Evolutionary conservation across 2,888 invertebrate species (phyloP).

Genomic region (Caenorhabditis japonica): DNA sequence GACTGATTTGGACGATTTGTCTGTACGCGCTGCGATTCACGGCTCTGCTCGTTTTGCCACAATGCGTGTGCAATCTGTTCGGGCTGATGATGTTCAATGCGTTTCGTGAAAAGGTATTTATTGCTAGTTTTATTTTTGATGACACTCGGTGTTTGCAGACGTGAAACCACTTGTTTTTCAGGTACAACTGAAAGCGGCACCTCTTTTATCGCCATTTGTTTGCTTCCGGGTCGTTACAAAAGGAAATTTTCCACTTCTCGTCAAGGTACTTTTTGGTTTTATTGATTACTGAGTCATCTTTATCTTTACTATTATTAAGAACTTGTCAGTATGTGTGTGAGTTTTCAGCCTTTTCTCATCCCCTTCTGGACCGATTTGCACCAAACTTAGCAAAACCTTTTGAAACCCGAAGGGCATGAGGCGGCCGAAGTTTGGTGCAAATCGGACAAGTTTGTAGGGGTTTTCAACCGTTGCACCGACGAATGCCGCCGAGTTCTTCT

Average conservation of each 20-base stretch:
- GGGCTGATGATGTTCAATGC: conserved; percentile 88
- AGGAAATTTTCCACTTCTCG: conserved; percentile 92
- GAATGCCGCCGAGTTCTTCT: too few relatives aligned
- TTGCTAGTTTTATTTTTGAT: too few relatives aligned
- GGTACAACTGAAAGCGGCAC: conserved; percentile 84
- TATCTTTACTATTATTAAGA: too few relatives aligned
- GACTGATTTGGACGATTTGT: conserved; percentile 68
- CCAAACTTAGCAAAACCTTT: too few relatives aligned
- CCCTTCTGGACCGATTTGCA: too few relatives aligned
- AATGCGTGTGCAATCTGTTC: conserved; percentile 76
- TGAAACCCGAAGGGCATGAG: too few relatives aligned
- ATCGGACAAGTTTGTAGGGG: too few relatives aligned
- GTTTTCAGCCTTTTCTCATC: too few relatives aligned
- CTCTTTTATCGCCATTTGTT: conserved; percentile 91
- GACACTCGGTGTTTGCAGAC: too few relatives aligned
- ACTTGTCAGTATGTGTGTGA: too few relatives aligned
- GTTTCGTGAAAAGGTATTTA: conserved; percentile 83
- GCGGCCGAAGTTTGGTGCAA: too few relatives aligned
- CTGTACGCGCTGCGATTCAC: conserved; percentile 74
- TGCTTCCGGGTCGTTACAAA: conserved; percentile 94
- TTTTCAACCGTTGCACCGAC: too few relatives aligned
- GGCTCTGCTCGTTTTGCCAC: conserved; percentile 77
- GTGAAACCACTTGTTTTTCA: conserved; percentile 15
- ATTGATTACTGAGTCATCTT: conserved; percentile 4
- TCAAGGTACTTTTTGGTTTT: conserved; percentile 81